These are phyloP conservation scores for Chlamydotis undulata DNA, from an alignment of 2,113 vertebrate genomes.

Conservation along the genomic window DNA sequence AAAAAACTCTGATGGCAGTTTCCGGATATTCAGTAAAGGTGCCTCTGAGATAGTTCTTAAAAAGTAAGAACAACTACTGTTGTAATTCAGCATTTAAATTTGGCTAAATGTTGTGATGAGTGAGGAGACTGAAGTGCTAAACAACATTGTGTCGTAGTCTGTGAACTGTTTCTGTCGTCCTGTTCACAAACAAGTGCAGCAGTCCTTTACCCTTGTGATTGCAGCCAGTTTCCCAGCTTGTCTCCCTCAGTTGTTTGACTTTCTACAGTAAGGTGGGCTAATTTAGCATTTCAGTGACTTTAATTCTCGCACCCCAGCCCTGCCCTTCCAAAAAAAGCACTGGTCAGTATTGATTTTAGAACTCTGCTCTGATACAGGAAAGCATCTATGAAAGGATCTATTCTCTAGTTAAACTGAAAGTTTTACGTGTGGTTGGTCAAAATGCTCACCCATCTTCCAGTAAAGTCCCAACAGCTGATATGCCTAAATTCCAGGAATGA, in stretches of 20 bases:
- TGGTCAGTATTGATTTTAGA: neutral
- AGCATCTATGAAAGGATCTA: neutral
- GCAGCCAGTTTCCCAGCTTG: neutral
- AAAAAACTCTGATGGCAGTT: slow-evolving; percentile 96
- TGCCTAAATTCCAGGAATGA: neutral
- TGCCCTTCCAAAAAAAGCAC: neutral
- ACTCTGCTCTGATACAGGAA: neutral
- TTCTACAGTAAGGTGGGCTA: neutral
- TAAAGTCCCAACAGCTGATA: neutral
- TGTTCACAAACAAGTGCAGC: neutral
- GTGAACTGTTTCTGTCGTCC: neutral
- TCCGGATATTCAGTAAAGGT: slow-evolving; percentile 98
- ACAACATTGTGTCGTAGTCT: neutral
- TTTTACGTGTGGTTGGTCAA: neutral
- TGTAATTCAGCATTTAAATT: neutral
- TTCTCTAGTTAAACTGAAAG: neutral
- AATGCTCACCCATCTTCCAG: neutral
- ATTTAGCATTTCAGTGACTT: neutral
- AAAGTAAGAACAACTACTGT: slow-evolving; percentile 84
- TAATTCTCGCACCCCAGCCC: neutral
- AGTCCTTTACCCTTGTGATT: neutral
- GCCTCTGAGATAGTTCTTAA: slow-evolving; percentile 98
- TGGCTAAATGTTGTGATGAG: neutral
- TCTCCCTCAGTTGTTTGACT: neutral
- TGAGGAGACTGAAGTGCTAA: neutral